Evolutionary conservation across 2,797 vertebrate genomes (phyloP), one percentile per base, ranked within the genome.

Genomic region (Characodon lateralis): DNA sequence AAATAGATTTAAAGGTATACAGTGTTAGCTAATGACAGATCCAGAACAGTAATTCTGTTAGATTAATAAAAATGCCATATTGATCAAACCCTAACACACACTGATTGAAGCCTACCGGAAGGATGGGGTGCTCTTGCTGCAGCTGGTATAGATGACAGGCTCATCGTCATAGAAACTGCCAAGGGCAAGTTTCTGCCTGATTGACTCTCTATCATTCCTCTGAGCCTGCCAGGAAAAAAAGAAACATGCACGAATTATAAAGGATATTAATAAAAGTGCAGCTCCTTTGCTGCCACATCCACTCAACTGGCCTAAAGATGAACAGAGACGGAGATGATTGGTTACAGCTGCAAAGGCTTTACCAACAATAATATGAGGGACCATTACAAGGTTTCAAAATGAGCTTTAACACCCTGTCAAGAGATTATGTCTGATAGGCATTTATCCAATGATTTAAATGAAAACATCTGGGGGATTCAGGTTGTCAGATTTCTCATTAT

Each of bases 151-250:
- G 89, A 99, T 97, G 92, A 98, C 97, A 0, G 97, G 98, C 91
- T 98, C 98, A 94, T 99, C 98, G 85, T 99, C 98, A 91, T 99
- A 99, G 97, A 99, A 99, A 96, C 98, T 98, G 92, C 98, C 98
- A 81, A 99, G 95, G 48, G 98, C 98, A 95, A 99, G 94, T 95
- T 99, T 99, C 96, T 99, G 98, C 93, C 98, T 95, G 95, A 99
- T 99, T 87, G 96, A 99, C 94, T 99, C 98, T 68, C 98, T 96
- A 88, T 99, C 98, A 93, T 99, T 99, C 93, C 98, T 97, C 95
- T 99, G 98, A 90, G 98, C 98, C 98, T 99, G 85, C 13, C 66
- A 74, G 66, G 88, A 73, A 82, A 61, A 76, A 76, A 48, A 84
- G 73, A 73, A 43, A 78, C 77, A 51, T 0, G 58, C 70, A 82